Conservation (phyloP, 1,140 invertebrate species). For the Proales similis region DNA sequence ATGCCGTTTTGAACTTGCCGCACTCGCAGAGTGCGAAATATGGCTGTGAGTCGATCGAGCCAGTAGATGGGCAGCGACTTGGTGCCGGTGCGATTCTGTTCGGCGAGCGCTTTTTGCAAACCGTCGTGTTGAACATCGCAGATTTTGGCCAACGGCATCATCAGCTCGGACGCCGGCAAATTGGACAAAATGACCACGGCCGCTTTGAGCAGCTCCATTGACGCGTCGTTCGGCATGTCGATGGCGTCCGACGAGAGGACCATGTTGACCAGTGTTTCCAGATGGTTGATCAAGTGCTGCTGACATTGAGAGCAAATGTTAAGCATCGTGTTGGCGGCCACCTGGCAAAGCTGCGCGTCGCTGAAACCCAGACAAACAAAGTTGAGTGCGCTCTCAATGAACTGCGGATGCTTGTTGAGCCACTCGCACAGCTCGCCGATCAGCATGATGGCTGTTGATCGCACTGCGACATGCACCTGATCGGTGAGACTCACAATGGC, state of each 20-base stretch:
- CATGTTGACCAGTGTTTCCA: slow-evolving; percentile 71
- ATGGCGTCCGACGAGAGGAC: slow-evolving; percentile 70
- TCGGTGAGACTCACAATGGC: slow-evolving; percentile 76
- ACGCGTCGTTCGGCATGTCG: slow-evolving; percentile 69
- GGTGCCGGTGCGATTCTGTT: slow-evolving; percentile 41
- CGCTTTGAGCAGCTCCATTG: slow-evolving; percentile 73
- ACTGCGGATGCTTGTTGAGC: slow-evolving; percentile 77
- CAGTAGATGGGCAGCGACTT: slow-evolving; percentile 65
- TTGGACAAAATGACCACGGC: slow-evolving; percentile 62
- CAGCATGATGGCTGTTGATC: slow-evolving; percentile 76
- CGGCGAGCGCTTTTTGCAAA: slow-evolving; percentile 42
- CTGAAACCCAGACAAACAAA: slow-evolving; percentile 28
- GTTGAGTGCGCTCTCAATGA: slow-evolving; percentile 53
- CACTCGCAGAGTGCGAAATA: slow-evolving; percentile 60
- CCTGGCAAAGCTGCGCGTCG: slow-evolving; percentile 65
- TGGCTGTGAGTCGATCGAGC: slow-evolving; percentile 79
- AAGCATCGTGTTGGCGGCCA: slow-evolving; percentile 66
- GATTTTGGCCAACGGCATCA: slow-evolving; percentile 45
- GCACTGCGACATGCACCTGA: slow-evolving; percentile 75
- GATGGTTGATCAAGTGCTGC: slow-evolving; percentile 69
- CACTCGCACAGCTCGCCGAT: slow-evolving; percentile 88
- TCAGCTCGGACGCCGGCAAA: slow-evolving; percentile 60
- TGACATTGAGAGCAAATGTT: slow-evolving; percentile 67
- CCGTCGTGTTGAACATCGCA: slow-evolving; percentile 41
- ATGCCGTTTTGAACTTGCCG: slow-evolving; percentile 37